These are phyloP conservation scores for Rhogogaster chlorosoma DNA, from an alignment of 2,888 invertebrate genomes.

Conservation along the genomic window DNA sequence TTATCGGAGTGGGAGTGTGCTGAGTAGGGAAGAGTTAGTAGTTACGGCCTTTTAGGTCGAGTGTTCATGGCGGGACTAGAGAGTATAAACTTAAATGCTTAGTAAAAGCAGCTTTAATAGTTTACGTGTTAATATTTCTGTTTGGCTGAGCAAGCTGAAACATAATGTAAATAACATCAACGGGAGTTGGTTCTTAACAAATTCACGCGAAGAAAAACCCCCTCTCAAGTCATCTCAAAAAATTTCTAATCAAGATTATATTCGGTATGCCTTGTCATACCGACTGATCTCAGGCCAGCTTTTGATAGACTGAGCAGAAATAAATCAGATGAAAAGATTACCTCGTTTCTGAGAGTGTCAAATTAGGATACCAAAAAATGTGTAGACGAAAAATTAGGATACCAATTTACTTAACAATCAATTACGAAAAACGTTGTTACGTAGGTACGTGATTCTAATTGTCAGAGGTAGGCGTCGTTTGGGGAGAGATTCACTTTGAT, in stretches of 20 bases:
- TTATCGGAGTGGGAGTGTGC: background rate
- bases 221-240: background rate
- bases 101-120: conserved; percentile 8
- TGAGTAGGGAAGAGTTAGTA: conserved; percentile 18
- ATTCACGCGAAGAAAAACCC: background rate
- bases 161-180: background rate
- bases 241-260: background rate
- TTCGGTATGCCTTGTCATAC: background rate
- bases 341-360: background rate
- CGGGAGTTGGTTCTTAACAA: background rate
- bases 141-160: background rate
- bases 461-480: background rate
- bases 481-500: background rate
- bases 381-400: background rate
- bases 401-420: background rate
- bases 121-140: conserved; percentile 12
- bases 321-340: background rate
- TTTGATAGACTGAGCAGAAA: background rate
- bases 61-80: background rate
- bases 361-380: background rate
- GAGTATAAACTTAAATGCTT: conserved; percentile 15
- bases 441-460: background rate
- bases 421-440: background rate
- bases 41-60: conserved; percentile 2
- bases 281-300: background rate